Evolutionary conservation across 2,113 vertebrate genomes (phyloP), one percentile per base, ranked within the genome.

Genomic region (Anoplopoma fimbria): DNA sequence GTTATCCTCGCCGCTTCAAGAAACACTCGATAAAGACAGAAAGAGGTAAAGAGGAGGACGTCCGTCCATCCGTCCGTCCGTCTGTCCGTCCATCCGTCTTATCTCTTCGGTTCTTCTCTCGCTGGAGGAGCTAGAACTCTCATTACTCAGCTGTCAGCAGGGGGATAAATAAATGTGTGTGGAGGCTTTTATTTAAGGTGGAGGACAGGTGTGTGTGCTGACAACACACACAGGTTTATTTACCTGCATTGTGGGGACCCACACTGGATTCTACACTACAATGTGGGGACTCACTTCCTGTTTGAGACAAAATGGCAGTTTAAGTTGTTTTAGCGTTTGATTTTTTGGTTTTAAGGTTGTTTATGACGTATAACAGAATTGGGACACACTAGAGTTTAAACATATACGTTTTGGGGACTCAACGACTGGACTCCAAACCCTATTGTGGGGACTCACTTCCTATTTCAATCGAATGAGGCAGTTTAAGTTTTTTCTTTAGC

Each of bases 81-180:
- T 83, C 61, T 65, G 45, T 38, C 45, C 8, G 36, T 38, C 36
- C 36, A 6, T 72, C 73, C 51, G 72, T 42, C 79, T 77, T 83
- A 80, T 83, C 81, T 61, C 77, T 31, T 36, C 33, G 17, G 29
- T 5, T 57, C 15, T 63, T 38, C 51, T 75, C 19, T 72, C 4
- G 49, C 49, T 70, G 14, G 49, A 82, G 31, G 45, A 79, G 57
- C 70, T 70, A 17, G 75, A 83, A 81, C 68, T 83, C 69, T 85
- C 77, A 70, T 86, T 77, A 75, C 27, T 75, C 29, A 36, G 47
- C 79, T 85, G 73, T 83, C 83, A 57, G 83, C 79, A 42, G 71
- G 63, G 47, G 34, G 40, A 25, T 19, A 33, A 9, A 12, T 6
- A 27, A 62, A 72, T 40, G 42, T 40, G 61, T 70, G 72, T 17